Evolutionary conservation across 2,797 vertebrate genomes (phyloP), one percentile per base, ranked within the genome.

Genomic region (Gorsachius magnificus): DNA sequence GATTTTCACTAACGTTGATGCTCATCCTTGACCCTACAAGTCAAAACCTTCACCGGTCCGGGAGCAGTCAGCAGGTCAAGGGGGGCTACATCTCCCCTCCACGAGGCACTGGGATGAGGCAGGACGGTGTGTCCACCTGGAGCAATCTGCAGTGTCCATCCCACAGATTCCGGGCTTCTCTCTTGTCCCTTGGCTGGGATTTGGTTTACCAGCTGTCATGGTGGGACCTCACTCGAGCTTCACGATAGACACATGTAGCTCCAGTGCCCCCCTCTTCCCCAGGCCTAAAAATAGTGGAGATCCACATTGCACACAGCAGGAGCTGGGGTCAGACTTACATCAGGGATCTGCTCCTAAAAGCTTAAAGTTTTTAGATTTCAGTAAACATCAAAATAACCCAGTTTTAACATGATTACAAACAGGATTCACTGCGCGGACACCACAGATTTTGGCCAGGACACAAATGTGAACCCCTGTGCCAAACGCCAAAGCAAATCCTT

Each of bases 91-190:
- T 10, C 29, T 63, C 29, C 56, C 9, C 11, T 63, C 18, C 38
- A 0, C 0, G 0, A 1, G 6, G 25, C 21, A 20, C 15, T 41
- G 43, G 60, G 25, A 31, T 29, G 66, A 45, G 9, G 38, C 41
- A 46, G 58, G 33, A 9, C 24, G 29, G 10, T 43, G 28, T 8
- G 9, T 28, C 17, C 11, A 4, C n/a, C 16, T 69, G n/a, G 41
- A 21, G 56, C 20, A 43, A 12, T 13, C 14, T 46, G 2, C 33
- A 60, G 16, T 3, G 50, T 16, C 53, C 75, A n/a, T 31, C 61
- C 53, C 54, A 33, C 0, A 1, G n/a, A 9, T 6, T 78, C 26
- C 41, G 28, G 53, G 7, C 21, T 71, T 3, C 7, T 50, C 5
- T 51, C 50, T 25, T 46, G 26, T 11, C 16, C 50, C 13, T 80